Percentiles rank a stretch among this genome's conserved stretches.
phyloP scores from a whole-genome alignment of 2,888 invertebrate species.

The Hypomecis punctinalis region DNA sequence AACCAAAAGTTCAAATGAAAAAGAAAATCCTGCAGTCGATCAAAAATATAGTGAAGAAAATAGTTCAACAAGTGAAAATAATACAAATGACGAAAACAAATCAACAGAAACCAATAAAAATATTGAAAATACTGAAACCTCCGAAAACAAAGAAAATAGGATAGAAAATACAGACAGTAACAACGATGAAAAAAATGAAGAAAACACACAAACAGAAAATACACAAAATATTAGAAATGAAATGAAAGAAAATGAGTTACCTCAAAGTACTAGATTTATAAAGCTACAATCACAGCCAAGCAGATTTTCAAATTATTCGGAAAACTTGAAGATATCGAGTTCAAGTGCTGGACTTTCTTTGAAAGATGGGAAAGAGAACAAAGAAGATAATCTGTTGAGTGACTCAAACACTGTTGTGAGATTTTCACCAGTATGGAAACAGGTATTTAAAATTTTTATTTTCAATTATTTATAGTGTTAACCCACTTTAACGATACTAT shows the following conservation, averaged over 20 bases:
- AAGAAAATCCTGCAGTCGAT: conserved; percentile 22
- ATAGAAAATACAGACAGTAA: neutral
- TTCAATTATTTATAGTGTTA: neutral
- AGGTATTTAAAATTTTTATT: conserved; percentile 57
- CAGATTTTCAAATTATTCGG: conserved; percentile 61
- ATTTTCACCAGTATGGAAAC: conserved; percentile 79
- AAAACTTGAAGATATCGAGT: conserved; percentile 66
- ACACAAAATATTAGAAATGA: conserved; percentile 4
- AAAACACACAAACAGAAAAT: neutral
- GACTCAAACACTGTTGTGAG: conserved; percentile 70
- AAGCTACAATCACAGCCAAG: conserved; percentile 26
- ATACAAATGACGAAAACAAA: conserved; percentile 16
- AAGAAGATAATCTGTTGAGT: conserved; percentile 61
- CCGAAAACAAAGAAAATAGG: neutral
- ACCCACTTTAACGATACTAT: neutral
- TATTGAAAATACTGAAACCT: conserved; percentile 6
- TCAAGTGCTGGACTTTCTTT: conserved; percentile 60
- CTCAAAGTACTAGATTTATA: conserved; percentile 12
- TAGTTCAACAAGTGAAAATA: conserved; percentile 25
- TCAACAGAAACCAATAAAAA: conserved; percentile 3
- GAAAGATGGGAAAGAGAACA: conserved; percentile 51
- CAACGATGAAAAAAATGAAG: neutral
- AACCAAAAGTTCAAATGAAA: conserved; percentile 20
- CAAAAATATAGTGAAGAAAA: conserved; percentile 20
- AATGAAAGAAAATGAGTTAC: conserved; percentile 9